phyloP scores from a whole-genome alignment of 2,113 vertebrate genomes.

The Proterorhinus semilunaris region DNA sequence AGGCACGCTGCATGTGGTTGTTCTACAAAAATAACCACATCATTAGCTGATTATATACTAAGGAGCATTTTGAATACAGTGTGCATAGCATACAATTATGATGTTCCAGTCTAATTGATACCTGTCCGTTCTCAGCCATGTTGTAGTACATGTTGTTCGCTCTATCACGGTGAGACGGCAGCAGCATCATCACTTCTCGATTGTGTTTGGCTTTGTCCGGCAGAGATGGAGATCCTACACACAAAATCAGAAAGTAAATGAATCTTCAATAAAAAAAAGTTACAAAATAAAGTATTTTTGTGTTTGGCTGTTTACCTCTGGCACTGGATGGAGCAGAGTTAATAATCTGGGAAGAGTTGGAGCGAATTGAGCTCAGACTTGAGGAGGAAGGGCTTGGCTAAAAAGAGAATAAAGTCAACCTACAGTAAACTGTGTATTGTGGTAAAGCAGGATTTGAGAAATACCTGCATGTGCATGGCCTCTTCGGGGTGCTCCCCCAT shows the following conservation, averaged over 20 bases:
- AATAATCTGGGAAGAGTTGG: constrained; percentile 90
- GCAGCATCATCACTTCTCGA: constrained; percentile 90
- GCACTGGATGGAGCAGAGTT: constrained; percentile 93
- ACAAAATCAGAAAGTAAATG: background rate
- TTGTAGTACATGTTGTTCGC: constrained; percentile 89
- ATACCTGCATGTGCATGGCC: constrained; percentile 89
- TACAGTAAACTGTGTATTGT: background rate
- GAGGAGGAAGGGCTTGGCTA: constrained; percentile 95
- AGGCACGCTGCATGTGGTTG: constrained; percentile 91
- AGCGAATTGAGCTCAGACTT: constrained; percentile 93
- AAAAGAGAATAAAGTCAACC: constrained; percentile 27
- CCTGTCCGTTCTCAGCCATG: constrained; percentile 92
- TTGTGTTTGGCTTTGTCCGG: constrained; percentile 94
- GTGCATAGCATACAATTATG: background rate
- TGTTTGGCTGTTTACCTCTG: constrained; percentile 82
- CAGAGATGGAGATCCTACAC: constrained; percentile 91
- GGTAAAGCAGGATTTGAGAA: background rate
- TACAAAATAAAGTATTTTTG: background rate
- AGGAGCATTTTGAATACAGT: background rate
- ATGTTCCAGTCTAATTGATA: constrained; percentile 49
- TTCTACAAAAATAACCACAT: constrained; percentile 73
- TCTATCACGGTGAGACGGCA: constrained; percentile 88
- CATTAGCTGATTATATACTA: background rate
- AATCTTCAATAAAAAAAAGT: background rate
- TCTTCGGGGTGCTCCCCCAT: constrained; percentile 88